Evolutionary conservation across 2,113 vertebrate species (phyloP).

Genomic region (Chrysochloris asiatica): DNA sequence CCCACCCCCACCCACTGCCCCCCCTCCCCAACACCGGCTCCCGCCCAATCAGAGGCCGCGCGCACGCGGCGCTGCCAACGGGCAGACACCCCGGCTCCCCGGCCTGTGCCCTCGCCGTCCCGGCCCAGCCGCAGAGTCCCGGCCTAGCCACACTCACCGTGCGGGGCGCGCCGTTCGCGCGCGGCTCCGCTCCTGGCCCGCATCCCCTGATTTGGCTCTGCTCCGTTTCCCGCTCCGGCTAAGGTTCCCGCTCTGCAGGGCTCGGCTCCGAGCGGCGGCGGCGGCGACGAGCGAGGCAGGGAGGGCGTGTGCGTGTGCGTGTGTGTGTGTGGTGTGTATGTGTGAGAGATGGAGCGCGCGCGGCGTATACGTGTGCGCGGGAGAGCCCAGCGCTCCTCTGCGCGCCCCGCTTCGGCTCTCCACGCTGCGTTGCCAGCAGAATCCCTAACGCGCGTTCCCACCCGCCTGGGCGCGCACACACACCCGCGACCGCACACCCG

Average conservation of each 20-base stretch:
- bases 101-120: background rate
- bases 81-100: background rate
- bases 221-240: constrained; percentile 35
- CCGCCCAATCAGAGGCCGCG: constrained; percentile 76
- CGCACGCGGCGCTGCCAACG: constrained; percentile 49
- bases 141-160: constrained; percentile 63
- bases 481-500: background rate
- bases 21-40: constrained; percentile 66
- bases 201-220: constrained; percentile 52
- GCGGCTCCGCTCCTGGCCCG: constrained; percentile 64
- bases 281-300: constrained; percentile 28
- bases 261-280: constrained; percentile 53
- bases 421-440: constrained; percentile 64
- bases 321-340: background rate
- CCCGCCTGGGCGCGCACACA: background rate
- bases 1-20: constrained; percentile 61
- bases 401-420: constrained; percentile 15
- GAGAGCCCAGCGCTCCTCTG: constrained; percentile 32
- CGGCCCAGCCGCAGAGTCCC: background rate
- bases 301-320: constrained; percentile 63
- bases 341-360: background rate
- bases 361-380: constrained; percentile 13
- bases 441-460: constrained; percentile 66
- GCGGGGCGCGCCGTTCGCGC: constrained; percentile 51
- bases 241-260: constrained; percentile 50